phyloP scores from a whole-genome alignment of 1,140 invertebrate genomes.

The Epicauta chinensis region DNA sequence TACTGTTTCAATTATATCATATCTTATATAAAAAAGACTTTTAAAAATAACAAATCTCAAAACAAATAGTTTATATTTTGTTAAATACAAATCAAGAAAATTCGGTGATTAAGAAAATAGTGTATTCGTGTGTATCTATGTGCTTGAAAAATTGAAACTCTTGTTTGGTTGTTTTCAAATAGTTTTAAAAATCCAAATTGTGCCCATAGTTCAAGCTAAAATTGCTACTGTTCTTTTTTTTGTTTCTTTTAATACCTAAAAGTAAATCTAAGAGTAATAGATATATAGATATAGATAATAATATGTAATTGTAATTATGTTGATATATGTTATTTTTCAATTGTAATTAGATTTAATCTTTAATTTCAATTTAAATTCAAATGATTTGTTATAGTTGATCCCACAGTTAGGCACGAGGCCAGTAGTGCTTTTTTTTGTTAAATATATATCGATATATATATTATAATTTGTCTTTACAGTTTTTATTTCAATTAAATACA shows the following conservation, averaged over 20 bases:
- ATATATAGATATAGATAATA: constrained; percentile 35
- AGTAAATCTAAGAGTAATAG: constrained; percentile 34
- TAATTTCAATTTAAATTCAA: constrained; percentile 29
- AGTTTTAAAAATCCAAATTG: constrained; percentile 39
- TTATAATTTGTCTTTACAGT: too few species aligned
- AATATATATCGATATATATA: constrained; percentile 28
- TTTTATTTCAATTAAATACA: too few species aligned
- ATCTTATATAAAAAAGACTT: background rate
- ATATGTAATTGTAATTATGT: constrained; percentile 38
- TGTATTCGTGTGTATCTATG: constrained; percentile 3
- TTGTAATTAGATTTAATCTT: constrained; percentile 38
- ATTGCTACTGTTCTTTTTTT: constrained; percentile 22
- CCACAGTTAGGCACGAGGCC: constrained; percentile 42
- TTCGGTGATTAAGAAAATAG: constrained; percentile 5
- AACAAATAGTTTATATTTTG: too few species aligned
- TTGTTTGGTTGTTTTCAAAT: constrained; percentile 16
- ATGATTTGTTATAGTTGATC: constrained; percentile 44
- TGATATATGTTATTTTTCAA: constrained; percentile 36
- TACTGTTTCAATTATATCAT: constrained; percentile 35
- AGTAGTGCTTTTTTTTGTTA: too few species aligned
- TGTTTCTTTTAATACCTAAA: constrained; percentile 26
- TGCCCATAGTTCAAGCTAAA: constrained; percentile 45
- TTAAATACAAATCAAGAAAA: background rate
- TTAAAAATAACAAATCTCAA: too few species aligned
- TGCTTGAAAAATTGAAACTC: background rate